phyloP scores from a whole-genome alignment of 1,140 invertebrate species.

The Mycetomoellerius zeteki region DNA sequence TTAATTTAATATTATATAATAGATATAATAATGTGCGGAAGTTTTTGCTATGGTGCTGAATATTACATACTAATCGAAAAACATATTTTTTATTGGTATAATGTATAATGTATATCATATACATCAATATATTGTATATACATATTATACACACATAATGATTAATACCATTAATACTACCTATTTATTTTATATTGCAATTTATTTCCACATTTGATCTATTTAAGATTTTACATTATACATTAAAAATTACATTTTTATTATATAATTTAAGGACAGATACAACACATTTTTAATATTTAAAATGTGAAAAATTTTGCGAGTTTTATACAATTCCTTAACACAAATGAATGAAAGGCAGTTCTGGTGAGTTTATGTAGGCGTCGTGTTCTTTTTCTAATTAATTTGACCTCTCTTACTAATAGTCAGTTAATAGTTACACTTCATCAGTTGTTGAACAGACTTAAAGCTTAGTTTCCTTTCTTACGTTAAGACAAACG shows the following conservation, averaged over 20 bases:
- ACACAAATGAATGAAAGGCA: conserved; percentile 55
- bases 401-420: conserved; percentile 78
- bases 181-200: background rate
- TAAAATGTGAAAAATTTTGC: background rate
- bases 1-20: conserved; percentile 48
- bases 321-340: background rate
- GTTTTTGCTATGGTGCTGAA: conserved; percentile 9
- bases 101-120: background rate
- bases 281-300: background rate
- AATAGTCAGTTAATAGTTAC: conserved; percentile 69
- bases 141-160: background rate
- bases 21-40: background rate
- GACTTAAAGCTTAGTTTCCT: conserved; percentile 70
- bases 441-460: conserved; percentile 69
- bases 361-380: conserved; percentile 67
- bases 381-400: conserved; percentile 75
- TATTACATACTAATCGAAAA: conserved; percentile 21
- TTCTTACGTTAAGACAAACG: conserved; percentile 49
- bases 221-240: background rate
- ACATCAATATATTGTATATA: background rate
- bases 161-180: background rate
- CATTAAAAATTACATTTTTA: conserved; percentile 26
- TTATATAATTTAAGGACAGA: background rate
- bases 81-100: conserved; percentile 13
- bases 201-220: background rate